Evolutionary conservation across 2,113 vertebrate genomes (phyloP).

Genomic region (Ardeotis arabs): DNA sequence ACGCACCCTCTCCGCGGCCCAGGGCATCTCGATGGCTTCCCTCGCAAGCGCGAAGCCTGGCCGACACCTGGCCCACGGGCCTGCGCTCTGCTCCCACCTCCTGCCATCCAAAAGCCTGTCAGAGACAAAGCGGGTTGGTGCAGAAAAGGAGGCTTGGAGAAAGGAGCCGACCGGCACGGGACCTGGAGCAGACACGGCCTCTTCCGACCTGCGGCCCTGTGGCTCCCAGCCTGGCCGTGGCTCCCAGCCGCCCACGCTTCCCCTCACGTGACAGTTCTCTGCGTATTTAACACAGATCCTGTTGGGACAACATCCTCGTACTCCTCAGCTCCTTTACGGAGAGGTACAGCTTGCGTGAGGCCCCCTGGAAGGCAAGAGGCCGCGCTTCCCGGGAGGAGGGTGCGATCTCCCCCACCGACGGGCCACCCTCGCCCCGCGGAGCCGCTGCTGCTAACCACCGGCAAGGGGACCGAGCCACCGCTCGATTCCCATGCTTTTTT

Average conservation of each 20-base stretch:
- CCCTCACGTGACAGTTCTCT: fast-evolving
- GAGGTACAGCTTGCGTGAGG: not conserved
- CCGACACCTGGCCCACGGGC: fast-evolving
- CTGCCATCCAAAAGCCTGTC: fast-evolving
- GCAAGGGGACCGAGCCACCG: conserved; percentile 63
- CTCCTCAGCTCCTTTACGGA: fast-evolving
- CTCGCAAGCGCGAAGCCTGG: not conserved
- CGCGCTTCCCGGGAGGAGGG: not conserved
- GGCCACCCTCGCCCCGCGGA: not conserved
- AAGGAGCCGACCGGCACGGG: fast-evolving
- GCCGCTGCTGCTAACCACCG: conserved; percentile 51
- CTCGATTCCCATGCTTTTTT: conserved; percentile 86
- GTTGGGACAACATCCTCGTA: fast-evolving
- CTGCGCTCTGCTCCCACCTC: fast-evolving
- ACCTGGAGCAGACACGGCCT: fast-evolving
- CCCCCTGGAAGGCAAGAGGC: not conserved
- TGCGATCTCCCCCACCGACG: not conserved
- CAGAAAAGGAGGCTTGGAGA: not conserved
- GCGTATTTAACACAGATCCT: fast-evolving
- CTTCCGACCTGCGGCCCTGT: fast-evolving
- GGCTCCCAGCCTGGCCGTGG: not conserved
- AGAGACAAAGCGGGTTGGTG: not conserved
- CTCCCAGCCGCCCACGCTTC: not conserved
- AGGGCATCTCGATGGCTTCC: fast-evolving
- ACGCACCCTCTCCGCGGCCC: not conserved